Conservation (phyloP, 2,888 invertebrate genomes). For the Dynastes maya region DNA sequence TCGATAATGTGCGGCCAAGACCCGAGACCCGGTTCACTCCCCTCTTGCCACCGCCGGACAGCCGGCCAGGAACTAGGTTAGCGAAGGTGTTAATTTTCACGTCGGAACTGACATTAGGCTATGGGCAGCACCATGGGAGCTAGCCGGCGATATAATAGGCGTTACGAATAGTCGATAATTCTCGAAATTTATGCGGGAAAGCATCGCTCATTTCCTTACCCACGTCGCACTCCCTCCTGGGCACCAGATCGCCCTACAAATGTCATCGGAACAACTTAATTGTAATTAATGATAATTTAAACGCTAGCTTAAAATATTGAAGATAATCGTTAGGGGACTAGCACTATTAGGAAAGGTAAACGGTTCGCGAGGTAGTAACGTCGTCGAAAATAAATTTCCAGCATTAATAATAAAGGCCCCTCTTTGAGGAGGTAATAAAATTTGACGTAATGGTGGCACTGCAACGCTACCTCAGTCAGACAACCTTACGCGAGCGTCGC, state of each 20-base stretch:
- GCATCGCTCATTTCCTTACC: not conserved
- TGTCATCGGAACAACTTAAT: conserved; percentile 35
- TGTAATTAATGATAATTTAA: conserved; percentile 39
- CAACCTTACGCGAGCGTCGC: not conserved
- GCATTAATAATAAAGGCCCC: conserved; percentile 10
- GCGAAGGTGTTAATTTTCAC: conserved; percentile 48
- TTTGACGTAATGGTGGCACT: conserved; percentile 7
- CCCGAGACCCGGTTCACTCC: not conserved
- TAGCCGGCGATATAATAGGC: not conserved
- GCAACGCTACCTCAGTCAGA: not conserved
- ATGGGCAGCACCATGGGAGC: not conserved
- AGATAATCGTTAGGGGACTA: conserved; percentile 10
- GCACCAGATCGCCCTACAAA: conserved; percentile 2
- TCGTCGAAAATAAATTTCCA: conserved; percentile 21
- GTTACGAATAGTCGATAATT: conserved; percentile 30
- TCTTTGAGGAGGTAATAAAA: conserved; percentile 8
- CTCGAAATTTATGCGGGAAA: conserved; percentile 21
- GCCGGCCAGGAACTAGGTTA: conserved; percentile 36
- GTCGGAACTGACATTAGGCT: conserved; percentile 27
- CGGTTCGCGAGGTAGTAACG: not conserved
- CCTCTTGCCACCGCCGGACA: not conserved
- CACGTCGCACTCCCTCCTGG: no score
- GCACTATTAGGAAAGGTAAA: not conserved
- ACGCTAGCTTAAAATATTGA: conserved; percentile 27
- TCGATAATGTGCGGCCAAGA: conserved; percentile 13